Evolutionary conservation across 2,797 vertebrate genomes (phyloP), one percentile per base, ranked within the genome.

Genomic region (Moxostoma hubbsi): DNA sequence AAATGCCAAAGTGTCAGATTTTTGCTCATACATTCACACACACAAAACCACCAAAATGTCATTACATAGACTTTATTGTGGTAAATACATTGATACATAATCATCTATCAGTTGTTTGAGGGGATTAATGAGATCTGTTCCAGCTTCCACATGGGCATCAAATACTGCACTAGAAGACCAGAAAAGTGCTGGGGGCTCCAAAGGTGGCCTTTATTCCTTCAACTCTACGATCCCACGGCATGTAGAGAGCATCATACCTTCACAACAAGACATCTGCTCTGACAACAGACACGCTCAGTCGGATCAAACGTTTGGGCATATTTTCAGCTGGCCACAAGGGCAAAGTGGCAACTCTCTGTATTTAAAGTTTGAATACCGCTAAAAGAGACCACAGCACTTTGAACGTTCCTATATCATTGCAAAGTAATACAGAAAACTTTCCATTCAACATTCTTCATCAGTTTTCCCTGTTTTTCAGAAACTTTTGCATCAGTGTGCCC

Each of bases 151-250:
- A 69, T 1, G 15, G 62, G 15, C 63, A 57, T 69, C 47, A 62
- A 75, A 75, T 49, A 70, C 73, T 81, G 58, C 43, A 57, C 58
- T 75, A 73, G 73, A 81, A 75, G 73, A 81, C 50, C 66, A 55
- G 58, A 36, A 75, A 55, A 53, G 57, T 54, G 58, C 65, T 70
- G 50, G 47, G 49, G 63, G n/a, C 9, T 46, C 64, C 13, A 58
- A 64, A 76, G 65, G 74, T 55, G 16, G 0, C 7, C 58, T 45
- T 7, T 0, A 24, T 2, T 24, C 24, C 24, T 24, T 24, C 24
- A 4, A n/a, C 73, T 55, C 15, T 2, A 54, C 1, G 6, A 74
- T 74, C 73, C 1, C 53, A 75, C 1, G 1, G 4, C 63, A 75
- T 75, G 73, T 63, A 57, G 73, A 58, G 43, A 66, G 43, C 73